A percentile compares a stretch with the other conserved stretches of the same genome.
phyloP scores from a whole-genome alignment of 2,888 invertebrate genomes.

The Tetragnatha montana region DNA sequence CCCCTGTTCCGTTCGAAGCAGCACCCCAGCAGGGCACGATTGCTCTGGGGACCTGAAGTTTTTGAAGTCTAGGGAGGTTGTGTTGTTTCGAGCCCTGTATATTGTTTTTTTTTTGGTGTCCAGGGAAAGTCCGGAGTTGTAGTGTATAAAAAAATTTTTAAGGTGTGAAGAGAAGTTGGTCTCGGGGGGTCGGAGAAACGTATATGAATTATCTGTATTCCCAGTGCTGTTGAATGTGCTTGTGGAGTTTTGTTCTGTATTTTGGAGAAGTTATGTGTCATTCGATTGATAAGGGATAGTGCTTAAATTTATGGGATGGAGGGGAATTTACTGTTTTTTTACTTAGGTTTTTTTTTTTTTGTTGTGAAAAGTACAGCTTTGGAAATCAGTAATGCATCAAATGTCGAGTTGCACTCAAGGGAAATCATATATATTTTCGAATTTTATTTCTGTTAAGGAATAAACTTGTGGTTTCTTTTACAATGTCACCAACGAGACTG shows the following conservation, averaged over 20 bases:
- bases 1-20: slow-evolving; percentile 47
- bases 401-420: no score
- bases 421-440: no score
- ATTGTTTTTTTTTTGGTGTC: neutral
- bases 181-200: neutral
- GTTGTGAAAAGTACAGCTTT: no score
- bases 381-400: no score
- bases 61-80: neutral
- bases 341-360: no score
- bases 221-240: neutral
- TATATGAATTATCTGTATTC: neutral
- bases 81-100: neutral
- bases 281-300: neutral
- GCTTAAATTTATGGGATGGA: no score
- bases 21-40: slow-evolving; percentile 40
- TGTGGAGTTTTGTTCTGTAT: neutral
- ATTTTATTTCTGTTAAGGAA: no score
- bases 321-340: no score
- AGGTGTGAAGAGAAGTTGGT: neutral
- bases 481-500: no score
- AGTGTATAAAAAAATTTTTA: neutral
- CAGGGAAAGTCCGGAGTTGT: slow-evolving; percentile 1
- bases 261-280: neutral
- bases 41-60: slow-evolving; percentile 35
- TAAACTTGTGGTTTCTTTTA: no score